Evolutionary conservation across 2,888 invertebrate species (phyloP), one percentile per base, ranked within the genome.

Genomic region (Caradrina clavipalpis): DNA sequence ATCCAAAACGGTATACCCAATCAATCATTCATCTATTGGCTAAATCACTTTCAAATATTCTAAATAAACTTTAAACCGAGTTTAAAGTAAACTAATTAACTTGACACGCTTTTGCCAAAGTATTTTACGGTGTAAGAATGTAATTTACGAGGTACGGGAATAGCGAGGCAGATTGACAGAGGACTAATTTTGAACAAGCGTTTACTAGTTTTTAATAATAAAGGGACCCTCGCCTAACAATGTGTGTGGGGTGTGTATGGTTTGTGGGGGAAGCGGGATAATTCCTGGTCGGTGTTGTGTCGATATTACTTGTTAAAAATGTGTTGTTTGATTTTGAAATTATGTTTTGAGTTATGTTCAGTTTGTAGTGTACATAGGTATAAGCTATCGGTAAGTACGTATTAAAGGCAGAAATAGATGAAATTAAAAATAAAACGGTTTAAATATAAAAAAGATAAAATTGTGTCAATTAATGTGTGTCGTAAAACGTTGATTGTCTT

Each of bases 61-160:
- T 57, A 71, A 74, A 76, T 73, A 69, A 78, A 74, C 79, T 80
- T 67, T 72, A 70, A 84, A 79, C 77, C 73, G 70, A 84, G 83
- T 76, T 80, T 64, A 72, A 65, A 77, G 81, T 68, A 83, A 79
- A 83, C 84, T 93, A 93, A 93, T 93, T 91, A 92, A 83, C 87
- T 86, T 89, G 88, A 89, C 88, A 89, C 88, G 88, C 82, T 85
- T 88, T 87, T 87, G 88, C 79, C 81, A 81, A 86, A 86, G 86
- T 89, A 90, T 91, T 93, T 91, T 89, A 93, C 90, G 90, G 87
- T 87, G 73, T 82, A 78, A 78, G 85, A 86, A 86, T 76, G 88
- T 94, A 91, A 94, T 93, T 93, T 91, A 95, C 86, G 91, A 87
- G 76, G 58, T 26, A 82, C 91, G 68, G 80, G 90, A 94, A 94